phyloP scores from a whole-genome alignment of 2,797 vertebrate species.

The Dermochelys coriacea region DNA sequence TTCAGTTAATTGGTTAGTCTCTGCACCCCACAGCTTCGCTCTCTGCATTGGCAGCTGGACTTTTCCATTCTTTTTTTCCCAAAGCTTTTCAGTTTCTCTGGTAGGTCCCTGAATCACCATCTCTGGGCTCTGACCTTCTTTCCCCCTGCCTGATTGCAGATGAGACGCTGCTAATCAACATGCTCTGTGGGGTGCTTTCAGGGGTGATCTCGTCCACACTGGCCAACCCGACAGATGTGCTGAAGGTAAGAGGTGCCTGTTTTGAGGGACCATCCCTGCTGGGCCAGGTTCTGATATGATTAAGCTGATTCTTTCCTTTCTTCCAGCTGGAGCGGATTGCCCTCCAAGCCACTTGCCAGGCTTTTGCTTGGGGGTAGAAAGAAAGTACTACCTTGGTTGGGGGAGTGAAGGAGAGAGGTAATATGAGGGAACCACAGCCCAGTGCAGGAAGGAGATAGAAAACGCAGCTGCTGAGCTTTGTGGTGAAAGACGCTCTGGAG shows the following conservation, averaged over 20 bases:
- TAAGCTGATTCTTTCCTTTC: neutral
- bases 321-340: neutral
- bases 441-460: neutral
- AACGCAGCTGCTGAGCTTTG: neutral
- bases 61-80: neutral
- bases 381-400: neutral
- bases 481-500: neutral
- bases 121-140: neutral
- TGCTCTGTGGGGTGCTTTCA: conserved; percentile 95
- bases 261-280: neutral
- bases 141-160: conserved; percentile 82
- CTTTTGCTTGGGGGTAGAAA: neutral
- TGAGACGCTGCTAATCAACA: conserved; percentile 95
- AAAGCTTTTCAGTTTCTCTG: neutral
- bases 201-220: conserved; percentile 94
- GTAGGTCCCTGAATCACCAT: accelerated
- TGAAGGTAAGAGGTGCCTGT: conserved; percentile 86
- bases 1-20: neutral
- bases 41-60: neutral
- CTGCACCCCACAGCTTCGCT: neutral
- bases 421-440: neutral
- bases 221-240: conserved; percentile 95
- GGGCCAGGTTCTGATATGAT: accelerated
- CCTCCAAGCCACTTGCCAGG: neutral
- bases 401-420: neutral